Evolutionary conservation across 1,140 invertebrate species (phyloP), one percentile per base, ranked within the genome.

Genomic region (Philopotamus ludificatus): DNA sequence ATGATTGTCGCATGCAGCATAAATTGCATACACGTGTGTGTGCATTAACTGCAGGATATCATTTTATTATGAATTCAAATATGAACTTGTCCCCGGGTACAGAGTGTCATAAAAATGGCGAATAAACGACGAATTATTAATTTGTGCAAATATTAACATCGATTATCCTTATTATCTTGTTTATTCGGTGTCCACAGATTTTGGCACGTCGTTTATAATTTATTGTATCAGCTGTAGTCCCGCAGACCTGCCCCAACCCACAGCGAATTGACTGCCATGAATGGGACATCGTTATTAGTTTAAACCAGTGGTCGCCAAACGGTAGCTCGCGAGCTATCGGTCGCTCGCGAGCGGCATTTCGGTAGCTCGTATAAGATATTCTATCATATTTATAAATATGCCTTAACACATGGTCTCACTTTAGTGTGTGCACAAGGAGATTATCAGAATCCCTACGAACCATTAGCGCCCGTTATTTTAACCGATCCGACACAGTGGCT

Each of bases 281-380:
- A 57, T 57, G 28, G 54, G 54, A 57, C 41, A 57, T 57, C 54
- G 34, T 57, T 57, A 39, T 42, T 57, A 57, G 54, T 57, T 57
- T 41, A 57, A 57, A n/a, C n/a, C n/a, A n/a, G n/a, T n/a, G n/a
- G n/a, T n/a, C n/a, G n/a, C n/a, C n/a, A n/a, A n/a, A n/a, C n/a
- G n/a, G n/a, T n/a, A n/a, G n/a, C n/a, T n/a, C n/a, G n/a, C n/a
- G n/a, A n/a, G n/a, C n/a, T n/a, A n/a, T n/a, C n/a, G n/a, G n/a
- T n/a, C n/a, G n/a, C n/a, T n/a, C n/a, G n/a, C n/a, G n/a, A n/a
- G n/a, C n/a, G n/a, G n/a, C n/a, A n/a, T n/a, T n/a, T n/a, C n/a
- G n/a, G n/a, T n/a, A n/a, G n/a, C n/a, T n/a, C n/a, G n/a, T n/a
- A n/a, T n/a, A n/a, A n/a, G n/a, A n/a, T n/a, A n/a, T n/a, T n/a